Base-by-base conservation (phyloP, 2,113 vertebrate genomes). In the Pontoporia blainvillei region DNA sequence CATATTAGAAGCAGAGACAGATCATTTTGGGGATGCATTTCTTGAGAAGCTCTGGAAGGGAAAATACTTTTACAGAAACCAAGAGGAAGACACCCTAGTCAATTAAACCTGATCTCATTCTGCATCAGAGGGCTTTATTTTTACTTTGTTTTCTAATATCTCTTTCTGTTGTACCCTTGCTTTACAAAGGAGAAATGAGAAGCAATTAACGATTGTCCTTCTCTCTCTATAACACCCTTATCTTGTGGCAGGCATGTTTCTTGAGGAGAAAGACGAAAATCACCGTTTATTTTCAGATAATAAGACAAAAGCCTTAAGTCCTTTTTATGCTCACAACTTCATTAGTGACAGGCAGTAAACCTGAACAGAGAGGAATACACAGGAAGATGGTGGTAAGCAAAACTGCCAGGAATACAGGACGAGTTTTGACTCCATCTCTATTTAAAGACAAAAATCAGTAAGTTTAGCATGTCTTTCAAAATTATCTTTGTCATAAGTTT, bases 141-240 rank as follows among this genome's bases (percentile, higher is more conserved):
- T 90, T 93, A 57, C 44, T 66, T 96, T 97, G 25, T 92, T 97
- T 98, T 97, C n/a, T 90, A 96, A 62, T 96, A 97, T 92, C 44
- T 92, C 69, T 97, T 96, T 93, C 78, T 83, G 57, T 66, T 97
- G 79, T 90, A 97, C 69, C 94, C 97, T 52, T n/a, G n/a, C n/a
- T n/a, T 97, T 97, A 97, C 73, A 92, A 95, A 96, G 86, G 71
- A 69, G 81, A 4, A 11, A 23, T 52, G 9, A 23, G 92, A 97
- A 97, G 78, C 92, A 98, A 98, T 98, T 98, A 98, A 97, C 82
- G 95, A 96, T 98, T 98, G 97, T 87, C 25, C 57, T 41, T 91
- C 69, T 83, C 27, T 96, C 61, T 96, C 44, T 95, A 94, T 81
- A 95, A 97, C 97, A 97, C 64, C 39, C 85, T 97, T 97, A 86